These are phyloP conservation scores for Drosophila nannoptera DNA, from an alignment of 1,140 invertebrate genomes.

Conservation along the genomic window DNA sequence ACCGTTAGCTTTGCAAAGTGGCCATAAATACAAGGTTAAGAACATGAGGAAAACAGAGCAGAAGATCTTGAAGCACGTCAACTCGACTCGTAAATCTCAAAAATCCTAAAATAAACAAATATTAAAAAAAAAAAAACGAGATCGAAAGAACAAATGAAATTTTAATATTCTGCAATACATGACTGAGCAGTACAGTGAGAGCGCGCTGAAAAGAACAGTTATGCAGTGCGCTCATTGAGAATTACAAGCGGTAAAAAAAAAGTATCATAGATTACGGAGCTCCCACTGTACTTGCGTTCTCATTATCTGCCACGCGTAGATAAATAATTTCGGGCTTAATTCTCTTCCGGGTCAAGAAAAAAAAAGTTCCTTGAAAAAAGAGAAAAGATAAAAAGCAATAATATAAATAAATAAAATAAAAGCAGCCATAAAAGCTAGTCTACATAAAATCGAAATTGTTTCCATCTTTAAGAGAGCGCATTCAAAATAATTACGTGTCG, in stretches of 20 bases:
- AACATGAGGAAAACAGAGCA: constrained; percentile 4
- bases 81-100: constrained; percentile 64
- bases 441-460: constrained; percentile 19
- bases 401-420: constrained; percentile 41
- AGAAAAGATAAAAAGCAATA: constrained; percentile 16
- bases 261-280: background rate
- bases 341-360: constrained; percentile 60
- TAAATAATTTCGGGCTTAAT: constrained; percentile 46
- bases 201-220: background rate
- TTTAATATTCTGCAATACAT: constrained; percentile 56
- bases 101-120: constrained; percentile 72
- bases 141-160: constrained; percentile 47
- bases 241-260: background rate
- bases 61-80: constrained; percentile 37
- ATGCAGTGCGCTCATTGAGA: background rate
- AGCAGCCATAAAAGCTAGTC: constrained; percentile 45
- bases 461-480: constrained; percentile 12
- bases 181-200: constrained; percentile 35
- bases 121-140: constrained; percentile 31
- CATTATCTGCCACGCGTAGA: constrained; percentile 29
- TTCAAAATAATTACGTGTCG: constrained; percentile 1
- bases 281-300: constrained; percentile 2
- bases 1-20: constrained; percentile 18
- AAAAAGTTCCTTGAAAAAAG: constrained; percentile 8
- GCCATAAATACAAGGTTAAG: constrained; percentile 32